Conservation (phyloP, 2,113 vertebrate species). For the Periophthalmodon schlosseri region DNA sequence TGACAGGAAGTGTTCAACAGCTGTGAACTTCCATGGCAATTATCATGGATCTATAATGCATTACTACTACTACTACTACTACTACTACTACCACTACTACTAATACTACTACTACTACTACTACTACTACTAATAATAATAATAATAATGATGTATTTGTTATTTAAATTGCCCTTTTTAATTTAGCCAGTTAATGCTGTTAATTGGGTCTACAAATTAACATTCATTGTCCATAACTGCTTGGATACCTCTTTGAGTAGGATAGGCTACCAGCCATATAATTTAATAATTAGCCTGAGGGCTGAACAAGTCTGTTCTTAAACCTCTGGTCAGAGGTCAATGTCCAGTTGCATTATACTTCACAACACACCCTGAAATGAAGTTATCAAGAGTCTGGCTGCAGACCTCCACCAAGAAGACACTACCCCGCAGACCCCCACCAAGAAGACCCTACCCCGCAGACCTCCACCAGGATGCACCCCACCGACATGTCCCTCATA, state of each 20-base stretch:
- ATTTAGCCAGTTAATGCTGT: not conserved
- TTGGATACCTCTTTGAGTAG: not conserved
- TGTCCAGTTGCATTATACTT: not conserved
- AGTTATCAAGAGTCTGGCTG: no score
- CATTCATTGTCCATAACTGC: not conserved
- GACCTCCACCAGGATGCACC: no score
- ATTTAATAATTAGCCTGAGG: not conserved
- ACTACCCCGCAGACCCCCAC: no score
- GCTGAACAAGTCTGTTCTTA: not conserved
- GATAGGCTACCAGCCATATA: not conserved
- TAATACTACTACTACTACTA: no score
- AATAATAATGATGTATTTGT: not conserved
- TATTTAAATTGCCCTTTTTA: not conserved
- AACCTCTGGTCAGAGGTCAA: not conserved
- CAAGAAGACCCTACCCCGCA: no score
- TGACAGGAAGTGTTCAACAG: conserved; percentile 23
- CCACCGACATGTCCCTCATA: no score
- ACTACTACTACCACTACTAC: no score
- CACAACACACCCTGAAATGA: not conserved
- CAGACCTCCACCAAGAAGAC: no score
- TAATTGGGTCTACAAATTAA: not conserved
- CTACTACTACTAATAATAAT: not conserved
- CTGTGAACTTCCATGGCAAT: not conserved
- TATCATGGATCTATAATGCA: no score
- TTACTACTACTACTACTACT: no score